A percentile compares a stretch with the other conserved stretches of the same genome.
phyloP scores from a whole-genome alignment of 2,888 invertebrate genomes.

The Yponomeuta cagnagella region DNA sequence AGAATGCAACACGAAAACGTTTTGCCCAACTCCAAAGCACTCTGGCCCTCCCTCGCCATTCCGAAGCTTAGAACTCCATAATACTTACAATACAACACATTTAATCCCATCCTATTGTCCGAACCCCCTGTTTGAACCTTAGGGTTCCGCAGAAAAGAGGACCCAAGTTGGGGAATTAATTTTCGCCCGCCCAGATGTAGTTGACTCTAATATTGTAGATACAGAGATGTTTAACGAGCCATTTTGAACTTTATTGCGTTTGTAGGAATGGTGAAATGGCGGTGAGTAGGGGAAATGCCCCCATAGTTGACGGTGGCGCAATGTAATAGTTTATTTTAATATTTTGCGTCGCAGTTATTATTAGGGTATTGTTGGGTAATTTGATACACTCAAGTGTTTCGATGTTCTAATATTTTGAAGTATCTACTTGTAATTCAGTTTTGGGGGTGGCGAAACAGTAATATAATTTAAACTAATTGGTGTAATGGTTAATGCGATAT shows the following conservation, averaged over 20 bases:
- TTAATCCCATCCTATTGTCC: conserved; percentile 66
- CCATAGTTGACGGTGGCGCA: neutral
- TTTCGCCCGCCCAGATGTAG: conserved; percentile 50
- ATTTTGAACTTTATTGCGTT: neutral
- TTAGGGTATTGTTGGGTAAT: conserved; percentile 45
- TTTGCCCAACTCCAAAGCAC: conserved; percentile 10
- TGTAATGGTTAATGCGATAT: conserved; percentile 69
- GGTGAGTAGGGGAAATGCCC: neutral
- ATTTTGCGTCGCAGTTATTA: conserved; percentile 28
- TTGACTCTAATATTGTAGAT: conserved; percentile 35
- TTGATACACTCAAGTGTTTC: conserved; percentile 44
- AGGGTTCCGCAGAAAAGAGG: conserved; percentile 25
- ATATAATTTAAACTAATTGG: conserved; percentile 28
- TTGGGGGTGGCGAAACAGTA: conserved; percentile 25
- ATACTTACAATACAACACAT: conserved; percentile 62
- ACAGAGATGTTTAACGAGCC: neutral
- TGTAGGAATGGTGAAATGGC: conserved; percentile 14
- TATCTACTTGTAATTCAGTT: conserved; percentile 17
- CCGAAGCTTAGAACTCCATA: conserved; percentile 50
- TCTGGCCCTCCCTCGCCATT: conserved; percentile 6
- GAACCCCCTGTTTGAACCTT: conserved; percentile 33
- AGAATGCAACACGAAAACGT: neutral
- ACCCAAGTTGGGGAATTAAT: neutral
- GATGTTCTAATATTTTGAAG: neutral
- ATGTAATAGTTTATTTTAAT: neutral